Base-by-base conservation (phyloP, 2,113 vertebrate genomes). In the Gambusia holbrooki region DNA sequence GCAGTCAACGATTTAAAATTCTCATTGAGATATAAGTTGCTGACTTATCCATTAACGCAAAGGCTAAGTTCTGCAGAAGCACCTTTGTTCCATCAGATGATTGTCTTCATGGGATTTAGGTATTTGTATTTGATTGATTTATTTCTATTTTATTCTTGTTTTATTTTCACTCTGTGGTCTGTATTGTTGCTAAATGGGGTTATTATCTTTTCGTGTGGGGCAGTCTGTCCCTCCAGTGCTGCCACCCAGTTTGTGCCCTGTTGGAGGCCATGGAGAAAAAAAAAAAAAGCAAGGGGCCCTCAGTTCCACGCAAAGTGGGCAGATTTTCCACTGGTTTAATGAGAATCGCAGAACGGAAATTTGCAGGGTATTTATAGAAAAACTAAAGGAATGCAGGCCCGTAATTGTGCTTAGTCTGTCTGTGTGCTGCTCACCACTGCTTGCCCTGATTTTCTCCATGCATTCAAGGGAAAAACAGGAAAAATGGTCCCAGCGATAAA, bases 321-420 rank as follows among this genome's bases (percentile, higher is more conserved):
- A 77, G 83, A 93, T 84, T 96, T 95, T 96, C 95, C 95, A 95
- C 92, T 90, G 90, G 77, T 79, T 62, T 97, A 97, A 97, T 96
- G 96, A 96, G 96, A 95, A 95, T 95, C 93, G 92, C 96, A 97
- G 96, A 94, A 93, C 96, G 96, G 96, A 97, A 96, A 95, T 93
- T 73, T 85, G 76, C 88, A 82, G 93, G 92, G 95, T 97, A 98
- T 98, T 97, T 97, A 96, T 96, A 96, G 96, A 95, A 95, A 93
- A 95, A 94, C 77, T 85, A 91, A 88, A 95, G 95, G 96, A 97
- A 97, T 96, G 96, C 93, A 93, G 92, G 82, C 65, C 87, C 87
- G 92, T 96, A 96, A 97, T 97, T 97, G 93, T 96, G 95, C 96
- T 97, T 96, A 95, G 96, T 95, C 96, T 96, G 93, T 95, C 93